Base-by-base conservation (phyloP, 2,888 invertebrate species). In the Tyria jacobaeae region DNA sequence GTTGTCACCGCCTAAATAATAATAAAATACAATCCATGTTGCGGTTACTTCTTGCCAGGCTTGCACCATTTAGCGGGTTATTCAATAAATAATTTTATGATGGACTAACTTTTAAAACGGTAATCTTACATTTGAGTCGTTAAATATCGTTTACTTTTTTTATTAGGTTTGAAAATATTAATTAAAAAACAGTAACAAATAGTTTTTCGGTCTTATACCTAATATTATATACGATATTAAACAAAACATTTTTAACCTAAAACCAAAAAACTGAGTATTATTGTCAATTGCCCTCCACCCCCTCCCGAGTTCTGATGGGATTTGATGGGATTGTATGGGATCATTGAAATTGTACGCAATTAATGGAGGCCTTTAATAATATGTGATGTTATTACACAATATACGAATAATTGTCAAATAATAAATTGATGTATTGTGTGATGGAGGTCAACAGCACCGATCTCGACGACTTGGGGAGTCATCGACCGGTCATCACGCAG, bases 401-500 rank as follows among this genome's bases (percentile, higher is more conserved):
- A 71, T 74, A 78, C 71, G 73, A 84, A 84, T 84, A 80, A 84
- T 79, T 81, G 81, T 75, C 80, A 83, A 83, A 82, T 72, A 84
- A 75, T 81, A 75, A 81, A n/a, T n/a, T 78, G 73, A 76, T 68
- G 80, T n/a, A 78, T 84, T 83, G 82, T 85, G 83, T 80, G 65
- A 63, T 71, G 74, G 87, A 80, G 91, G 91, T 91, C 91, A 84
- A 89, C 91, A 89, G 83, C 89, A 86, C 82, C 78, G 83, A 80
- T 78, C 71, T 50, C 81, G 78, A 83, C 80, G 81, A 71, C 76
- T 85, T 84, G 85, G 89, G 81, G 84, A 89, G 90, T 90, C 91
- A 89, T 89, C 89, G 91, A 89, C 90, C 91, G 90, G 76, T 70
- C 80, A 73, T 75, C 87, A 86, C 86, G 86, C 85, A 84, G 85